Evolutionary conservation across 2,888 invertebrate species (phyloP), one percentile per base, ranked within the genome.

Genomic region (Diarsia rubi): DNA sequence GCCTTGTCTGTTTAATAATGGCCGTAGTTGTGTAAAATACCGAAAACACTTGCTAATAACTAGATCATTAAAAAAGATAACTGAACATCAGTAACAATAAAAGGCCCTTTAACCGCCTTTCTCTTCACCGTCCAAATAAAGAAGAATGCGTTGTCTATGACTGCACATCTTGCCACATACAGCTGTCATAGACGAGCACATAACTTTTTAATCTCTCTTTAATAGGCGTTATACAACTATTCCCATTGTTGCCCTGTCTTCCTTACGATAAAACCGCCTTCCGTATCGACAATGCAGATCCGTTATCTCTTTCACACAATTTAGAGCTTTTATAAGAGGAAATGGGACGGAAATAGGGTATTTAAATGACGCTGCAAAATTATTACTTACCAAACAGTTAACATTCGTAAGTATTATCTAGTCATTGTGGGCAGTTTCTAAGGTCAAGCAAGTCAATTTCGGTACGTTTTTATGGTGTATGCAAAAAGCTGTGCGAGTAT

Each of bases 221-320:
- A 78, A 60, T 77, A 73, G 19, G 42, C 54, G 78, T 86, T 86
- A 86, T 74, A 81, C 77, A 88, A 86, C 81, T 78, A 75, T 75
- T 77, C 66, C 86, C 77, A 86, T 88, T 86, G 86, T 86, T 86
- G 68, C 60, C 74, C 66, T 52, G 81, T 82, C 78, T 86, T 86
- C 88, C 80, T 86, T 74, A 66, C 57, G 81, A 83, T 81, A 86
- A 83, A 77, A 75, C 66, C 47, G 69, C 78, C 82, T 88, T 88
- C 80, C 84, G 86, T 75, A 85, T 77, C 73, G 71, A 83, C 82
- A 83, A 77, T 79, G 80, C 75, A 84, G 81, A 83, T 83, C 77
- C 60, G 72, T 83, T 88, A 87, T 90, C 90, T 88, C 88, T 83
- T 74, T 91, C 86, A 79, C 82, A 82, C 89, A 76, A 75, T 70